Conservation (phyloP, 2,113 vertebrate species). For the Pseudopipra pipra region DNA sequence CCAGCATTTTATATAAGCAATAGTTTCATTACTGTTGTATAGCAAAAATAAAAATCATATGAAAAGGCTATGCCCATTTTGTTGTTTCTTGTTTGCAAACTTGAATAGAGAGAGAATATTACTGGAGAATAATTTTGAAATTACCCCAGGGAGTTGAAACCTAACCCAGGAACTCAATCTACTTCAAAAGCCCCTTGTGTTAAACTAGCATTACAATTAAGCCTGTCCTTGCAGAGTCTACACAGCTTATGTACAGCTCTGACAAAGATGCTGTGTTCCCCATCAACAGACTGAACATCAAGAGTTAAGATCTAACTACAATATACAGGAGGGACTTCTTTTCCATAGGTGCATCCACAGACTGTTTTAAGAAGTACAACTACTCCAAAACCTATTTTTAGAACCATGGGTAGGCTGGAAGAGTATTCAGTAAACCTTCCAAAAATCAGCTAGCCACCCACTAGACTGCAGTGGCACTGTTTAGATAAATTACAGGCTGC, state of each 20-base stretch:
- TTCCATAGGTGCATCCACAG: background rate
- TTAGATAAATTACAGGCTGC: background rate
- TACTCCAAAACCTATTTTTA: conserved; percentile 29
- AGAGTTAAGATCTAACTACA: background rate
- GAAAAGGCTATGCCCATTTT: background rate
- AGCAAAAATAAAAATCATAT: background rate
- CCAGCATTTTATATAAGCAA: background rate
- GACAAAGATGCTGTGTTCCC: fast-evolving
- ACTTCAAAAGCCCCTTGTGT: background rate
- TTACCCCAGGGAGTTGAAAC: background rate
- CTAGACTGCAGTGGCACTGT: background rate
- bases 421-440: background rate
- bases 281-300: background rate
- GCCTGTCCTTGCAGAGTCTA: background rate
- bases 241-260: background rate
- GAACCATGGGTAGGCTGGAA: background rate
- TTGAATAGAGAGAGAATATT: background rate
- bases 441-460: conserved; percentile 52
- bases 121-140: background rate
- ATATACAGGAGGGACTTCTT: background rate
- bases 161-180: background rate
- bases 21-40: background rate
- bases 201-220: background rate
- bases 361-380: background rate
- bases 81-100: background rate